A percentile compares a stretch with the other conserved stretches of the same genome.
Evolutionary conservation across 2,888 invertebrate species (phyloP).

Genomic region (Erebia palarica): DNA sequence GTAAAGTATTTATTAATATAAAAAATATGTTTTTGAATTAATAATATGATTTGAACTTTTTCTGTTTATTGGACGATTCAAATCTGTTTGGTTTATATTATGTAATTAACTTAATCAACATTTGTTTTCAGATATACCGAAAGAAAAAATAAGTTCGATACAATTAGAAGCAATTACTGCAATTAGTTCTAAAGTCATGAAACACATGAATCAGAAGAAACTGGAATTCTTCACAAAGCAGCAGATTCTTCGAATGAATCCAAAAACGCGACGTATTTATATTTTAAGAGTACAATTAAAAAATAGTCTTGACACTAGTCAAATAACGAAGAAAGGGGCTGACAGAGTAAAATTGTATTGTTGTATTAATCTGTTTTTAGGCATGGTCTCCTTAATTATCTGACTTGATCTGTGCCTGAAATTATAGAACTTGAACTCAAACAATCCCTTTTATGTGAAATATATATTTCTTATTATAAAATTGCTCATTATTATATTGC

Average conservation of each 20-base stretch:
- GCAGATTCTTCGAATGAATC: conserved; percentile 67
- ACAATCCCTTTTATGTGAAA: no score
- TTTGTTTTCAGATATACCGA: conserved; percentile 58
- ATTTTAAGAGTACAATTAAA: conserved; percentile 67
- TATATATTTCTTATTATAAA: no score
- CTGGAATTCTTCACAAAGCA: conserved; percentile 66
- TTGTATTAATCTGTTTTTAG: conserved; percentile 7
- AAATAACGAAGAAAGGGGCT: conserved; percentile 50
- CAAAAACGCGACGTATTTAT: conserved; percentile 62
- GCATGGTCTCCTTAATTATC: conserved; percentile 25
- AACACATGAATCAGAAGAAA: conserved; percentile 60
- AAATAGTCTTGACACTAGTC: conserved; percentile 62
- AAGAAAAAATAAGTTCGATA: conserved; percentile 63
- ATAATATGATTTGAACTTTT: background rate
- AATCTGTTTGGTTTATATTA: no score
- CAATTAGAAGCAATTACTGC: conserved; percentile 68
- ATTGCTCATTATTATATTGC: no score
- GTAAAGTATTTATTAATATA: conserved; percentile 47
- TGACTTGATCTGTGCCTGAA: no score
- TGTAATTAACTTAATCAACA: no score
- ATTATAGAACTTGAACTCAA: no score
- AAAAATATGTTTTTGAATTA: background rate
- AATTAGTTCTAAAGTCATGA: conserved; percentile 60
- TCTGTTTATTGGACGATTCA: background rate
- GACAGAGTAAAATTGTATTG: conserved; percentile 22